Evolutionary conservation across 2,888 invertebrate genomes (phyloP).

Genomic region (Auanema sp.): DNA sequence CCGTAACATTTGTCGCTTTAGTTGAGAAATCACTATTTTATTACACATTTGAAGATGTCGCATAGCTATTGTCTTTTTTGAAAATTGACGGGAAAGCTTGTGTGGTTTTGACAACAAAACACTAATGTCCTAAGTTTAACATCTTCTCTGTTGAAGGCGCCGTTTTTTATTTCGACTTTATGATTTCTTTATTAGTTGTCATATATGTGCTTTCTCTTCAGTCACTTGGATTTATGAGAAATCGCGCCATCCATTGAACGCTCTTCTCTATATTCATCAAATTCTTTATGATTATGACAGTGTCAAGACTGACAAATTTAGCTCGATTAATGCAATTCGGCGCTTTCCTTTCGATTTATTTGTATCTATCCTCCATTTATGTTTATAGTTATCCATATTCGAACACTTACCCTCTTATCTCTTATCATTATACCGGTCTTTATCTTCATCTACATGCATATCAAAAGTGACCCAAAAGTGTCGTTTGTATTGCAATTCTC

Average conservation of each 20-base stretch:
- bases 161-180: background rate
- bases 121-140: too few relatives aligned
- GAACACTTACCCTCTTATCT: conserved; percentile 7
- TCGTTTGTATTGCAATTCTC: too few relatives aligned
- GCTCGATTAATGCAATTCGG: too few relatives aligned
- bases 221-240: background rate
- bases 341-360: too few relatives aligned
- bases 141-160: background rate
- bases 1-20: conserved; percentile 15
- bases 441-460: conserved; percentile 3
- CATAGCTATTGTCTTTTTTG: conserved; percentile 8
- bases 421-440: conserved; percentile 5
- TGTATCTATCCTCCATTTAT: conserved; percentile 1
- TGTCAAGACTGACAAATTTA: too few relatives aligned
- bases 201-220: background rate
- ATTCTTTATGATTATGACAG: too few relatives aligned
- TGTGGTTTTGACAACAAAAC: too few relatives aligned
- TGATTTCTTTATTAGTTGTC: background rate
- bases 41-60: conserved; percentile 13
- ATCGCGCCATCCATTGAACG: too few relatives aligned
- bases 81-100: too few relatives aligned
- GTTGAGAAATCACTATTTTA: conserved; percentile 13
- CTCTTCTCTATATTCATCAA: too few relatives aligned
- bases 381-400: conserved; percentile 1
- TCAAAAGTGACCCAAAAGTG: too few relatives aligned